Evolutionary conservation across 2,113 vertebrate genomes (phyloP), one percentile per base, ranked within the genome.

Genomic region (Poicephalus gulielmi): DNA sequence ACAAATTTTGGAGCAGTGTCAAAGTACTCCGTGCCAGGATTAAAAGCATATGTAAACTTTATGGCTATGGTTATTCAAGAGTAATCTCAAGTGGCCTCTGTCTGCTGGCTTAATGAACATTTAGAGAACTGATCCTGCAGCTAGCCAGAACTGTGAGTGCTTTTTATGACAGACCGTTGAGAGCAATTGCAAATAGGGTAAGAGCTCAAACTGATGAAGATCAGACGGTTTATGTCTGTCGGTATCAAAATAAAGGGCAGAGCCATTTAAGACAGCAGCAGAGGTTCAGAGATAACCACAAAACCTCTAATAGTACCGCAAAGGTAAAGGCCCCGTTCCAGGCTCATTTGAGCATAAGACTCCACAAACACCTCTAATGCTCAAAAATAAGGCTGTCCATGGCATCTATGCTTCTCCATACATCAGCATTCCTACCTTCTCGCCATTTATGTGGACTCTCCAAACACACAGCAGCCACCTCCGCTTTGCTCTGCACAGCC

Each of bases 21-120:
- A 82, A 86, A 92, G 85, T 27, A 67, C 64, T 81, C 88, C 8
- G 39, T 94, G 94, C 91, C 95, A 95, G 92, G 88, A 93, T 95
- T 96, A 93, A 92, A 94, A 96, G 94, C 96, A 94, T 46, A 96
- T 83, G 83, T 91, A 92, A 95, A 88, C 90, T 97, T 95, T 94
- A 92, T 73, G 63, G 95, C 88, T 80, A 37, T 16, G 79, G 85
- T 69, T 94, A 55, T 79, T 91, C 74, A 59, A 57, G 44, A 92
- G 88, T 2, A 92, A 80, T 89, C 94, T 89, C 90, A 37, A 95
- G 94, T 66, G 92, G 88, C 78, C 88, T 77, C 91, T 92, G 94
- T 94, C 96, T 97, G 94, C 92, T 91, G 94, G 80, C 81, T 94
- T 85, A 86, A 94, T 60, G 83, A 94, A 82, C 88, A 82, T 19